Conservation (phyloP, 1,140 invertebrate genomes). For the Trichogramma pretiosum region DNA sequence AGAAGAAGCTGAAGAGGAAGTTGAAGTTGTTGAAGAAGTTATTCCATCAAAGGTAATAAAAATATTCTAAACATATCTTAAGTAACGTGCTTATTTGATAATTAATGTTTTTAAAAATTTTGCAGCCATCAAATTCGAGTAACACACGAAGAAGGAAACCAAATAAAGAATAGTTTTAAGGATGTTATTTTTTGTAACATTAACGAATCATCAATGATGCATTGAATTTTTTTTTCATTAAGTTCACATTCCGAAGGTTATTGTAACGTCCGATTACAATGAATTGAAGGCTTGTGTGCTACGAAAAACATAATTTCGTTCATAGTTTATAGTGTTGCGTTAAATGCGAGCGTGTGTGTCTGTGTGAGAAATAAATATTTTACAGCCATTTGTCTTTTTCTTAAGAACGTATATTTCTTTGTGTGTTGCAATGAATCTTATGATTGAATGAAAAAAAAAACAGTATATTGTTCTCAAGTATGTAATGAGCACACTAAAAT, state of each 20-base stretch:
- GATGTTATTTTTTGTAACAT: constrained; percentile 12
- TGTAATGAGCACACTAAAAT: constrained; percentile 17
- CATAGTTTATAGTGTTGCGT: constrained; percentile 7
- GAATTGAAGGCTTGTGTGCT: neutral
- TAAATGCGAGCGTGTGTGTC: neutral
- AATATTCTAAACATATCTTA: neutral
- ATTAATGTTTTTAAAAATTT: constrained; percentile 2
- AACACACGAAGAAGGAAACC: constrained; percentile 41
- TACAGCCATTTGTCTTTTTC: constrained; percentile 8
- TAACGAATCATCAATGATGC: constrained; percentile 11
- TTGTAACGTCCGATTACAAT: constrained; percentile 3
- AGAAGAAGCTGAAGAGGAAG: constrained; percentile 45
- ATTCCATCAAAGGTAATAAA: constrained; percentile 28
- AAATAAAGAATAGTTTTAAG: constrained; percentile 35
- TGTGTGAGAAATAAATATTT: neutral
- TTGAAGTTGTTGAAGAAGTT: constrained; percentile 31
- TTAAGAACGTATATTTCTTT: constrained; percentile 9
- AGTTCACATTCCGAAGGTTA: constrained; percentile 14
- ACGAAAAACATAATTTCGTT: constrained; percentile 9
- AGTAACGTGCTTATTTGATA: neutral
- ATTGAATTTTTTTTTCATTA: constrained; percentile 17
- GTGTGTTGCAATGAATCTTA: constrained; percentile 10
- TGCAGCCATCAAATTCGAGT: constrained; percentile 16
- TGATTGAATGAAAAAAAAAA: constrained; percentile 9
- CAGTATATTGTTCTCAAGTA: constrained; percentile 10